Percentiles rank a stretch among this genome's conserved stretches.
These are phyloP conservation scores for Corvus moneduloides DNA, from an alignment of 2,113 vertebrate species.

Conservation along the genomic window DNA sequence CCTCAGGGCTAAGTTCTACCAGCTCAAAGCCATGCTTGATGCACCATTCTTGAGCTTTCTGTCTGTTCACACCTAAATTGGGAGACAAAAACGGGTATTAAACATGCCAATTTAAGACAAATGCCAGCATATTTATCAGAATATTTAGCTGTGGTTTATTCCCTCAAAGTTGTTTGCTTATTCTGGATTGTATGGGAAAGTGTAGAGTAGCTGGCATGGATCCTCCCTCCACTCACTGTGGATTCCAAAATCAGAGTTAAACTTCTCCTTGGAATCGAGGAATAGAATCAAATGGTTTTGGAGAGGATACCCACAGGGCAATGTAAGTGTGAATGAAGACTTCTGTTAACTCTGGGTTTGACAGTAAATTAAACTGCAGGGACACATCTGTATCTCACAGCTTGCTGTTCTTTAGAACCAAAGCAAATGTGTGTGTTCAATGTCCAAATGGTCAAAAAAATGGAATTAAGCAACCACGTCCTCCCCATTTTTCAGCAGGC, in stretches of 20 bases:
- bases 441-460: neutral
- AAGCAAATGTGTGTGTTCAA: neutral
- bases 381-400: neutral
- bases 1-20: conserved; percentile 91
- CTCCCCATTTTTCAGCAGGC: neutral
- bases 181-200: neutral
- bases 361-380: neutral
- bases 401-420: neutral
- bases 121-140: neutral
- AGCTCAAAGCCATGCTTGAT: conserved; percentile 93
- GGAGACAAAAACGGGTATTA: neutral
- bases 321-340: neutral
- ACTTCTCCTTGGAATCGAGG: neutral
- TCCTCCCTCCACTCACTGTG: neutral
- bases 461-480: neutral
- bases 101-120: neutral
- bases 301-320: neutral
- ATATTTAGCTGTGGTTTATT: neutral
- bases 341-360: neutral
- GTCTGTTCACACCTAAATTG: conserved; percentile 83
- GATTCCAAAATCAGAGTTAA: neutral
- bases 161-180: neutral
- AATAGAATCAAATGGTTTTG: neutral
- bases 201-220: neutral
- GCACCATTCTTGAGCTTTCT: conserved; percentile 96